These are phyloP conservation scores for Trichonephila clavipes DNA, from an alignment of 1,140 invertebrate species.

Conservation along the genomic window DNA sequence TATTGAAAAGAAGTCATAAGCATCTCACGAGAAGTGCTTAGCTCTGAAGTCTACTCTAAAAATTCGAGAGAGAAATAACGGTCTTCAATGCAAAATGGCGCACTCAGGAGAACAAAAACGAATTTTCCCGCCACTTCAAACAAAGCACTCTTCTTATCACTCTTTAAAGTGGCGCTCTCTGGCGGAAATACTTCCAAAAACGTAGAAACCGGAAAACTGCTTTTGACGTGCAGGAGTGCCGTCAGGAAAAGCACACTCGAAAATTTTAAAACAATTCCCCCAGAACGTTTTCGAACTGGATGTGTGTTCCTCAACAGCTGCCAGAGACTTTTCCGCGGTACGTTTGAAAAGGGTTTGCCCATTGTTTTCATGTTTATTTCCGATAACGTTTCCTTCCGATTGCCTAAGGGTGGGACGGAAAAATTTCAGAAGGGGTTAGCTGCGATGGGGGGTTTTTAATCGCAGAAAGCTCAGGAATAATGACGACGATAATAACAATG, in stretches of 20 bases:
- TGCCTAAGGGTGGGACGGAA: neutral
- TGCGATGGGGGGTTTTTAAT: conserved; percentile 47
- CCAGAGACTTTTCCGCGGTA: conserved; percentile 9
- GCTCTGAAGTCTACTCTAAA: neutral
- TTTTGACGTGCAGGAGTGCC: conserved; percentile 50
- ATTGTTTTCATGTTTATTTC: conserved; percentile 60
- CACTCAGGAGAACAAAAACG: neutral
- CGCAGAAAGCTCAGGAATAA: conserved; percentile 28
- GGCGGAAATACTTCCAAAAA: neutral
- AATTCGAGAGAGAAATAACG: neutral
- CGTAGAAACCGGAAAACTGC: conserved; percentile 61
- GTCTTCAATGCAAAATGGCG: neutral
- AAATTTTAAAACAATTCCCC: conserved; percentile 63
- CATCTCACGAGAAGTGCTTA: neutral
- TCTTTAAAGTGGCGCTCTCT: conserved; percentile 34
- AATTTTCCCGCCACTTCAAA: conserved; percentile 30
- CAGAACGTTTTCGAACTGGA: neutral
- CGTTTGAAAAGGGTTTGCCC: neutral
- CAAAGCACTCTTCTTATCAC: conserved; percentile 19
- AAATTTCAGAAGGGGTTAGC: neutral
- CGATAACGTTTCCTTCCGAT: conserved; percentile 49
- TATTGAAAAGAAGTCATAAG: neutral
- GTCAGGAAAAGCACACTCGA: conserved; percentile 56
- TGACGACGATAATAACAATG: conserved; percentile 52
- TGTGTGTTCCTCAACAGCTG: conserved; percentile 49